These are phyloP conservation scores for Lophius piscatorius DNA, from an alignment of 2,113 vertebrate genomes.

Conservation along the genomic window DNA sequence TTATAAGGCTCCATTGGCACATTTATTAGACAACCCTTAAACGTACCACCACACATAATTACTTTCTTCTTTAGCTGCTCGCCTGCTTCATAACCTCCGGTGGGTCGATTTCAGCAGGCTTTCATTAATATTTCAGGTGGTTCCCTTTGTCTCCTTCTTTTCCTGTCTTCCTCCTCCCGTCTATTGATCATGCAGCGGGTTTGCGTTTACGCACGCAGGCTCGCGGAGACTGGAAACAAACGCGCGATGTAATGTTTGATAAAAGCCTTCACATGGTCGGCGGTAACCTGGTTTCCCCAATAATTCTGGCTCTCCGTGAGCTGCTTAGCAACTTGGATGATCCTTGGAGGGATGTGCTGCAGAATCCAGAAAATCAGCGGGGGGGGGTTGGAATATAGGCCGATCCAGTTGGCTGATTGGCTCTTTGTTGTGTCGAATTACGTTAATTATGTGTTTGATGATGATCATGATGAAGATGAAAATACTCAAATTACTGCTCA, in stretches of 20 bases:
- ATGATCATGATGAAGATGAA: no score
- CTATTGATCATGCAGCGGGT: slow-evolving; percentile 15
- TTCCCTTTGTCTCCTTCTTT: not conserved
- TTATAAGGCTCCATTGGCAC: not conserved
- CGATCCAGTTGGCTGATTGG: no score
- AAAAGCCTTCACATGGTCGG: slow-evolving; percentile 33
- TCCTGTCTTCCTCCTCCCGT: not conserved
- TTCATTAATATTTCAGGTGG: slow-evolving; percentile 16
- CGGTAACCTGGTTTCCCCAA: slow-evolving; percentile 38
- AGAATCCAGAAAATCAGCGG: slow-evolving; percentile 6
- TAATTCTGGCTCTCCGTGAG: slow-evolving; percentile 28
- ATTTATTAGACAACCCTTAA: not conserved
- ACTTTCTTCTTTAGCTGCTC: not conserved
- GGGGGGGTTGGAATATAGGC: no score
- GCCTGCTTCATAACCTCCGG: slow-evolving; percentile 5
- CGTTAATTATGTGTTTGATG: no score
- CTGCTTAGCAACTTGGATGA: slow-evolving; percentile 37
- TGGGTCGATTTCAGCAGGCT: slow-evolving; percentile 5
- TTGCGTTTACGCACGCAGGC: slow-evolving; percentile 21
- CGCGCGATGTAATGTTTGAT: slow-evolving; percentile 43
- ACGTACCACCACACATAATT: not conserved
- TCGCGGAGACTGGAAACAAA: slow-evolving; percentile 23
- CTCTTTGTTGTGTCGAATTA: no score
- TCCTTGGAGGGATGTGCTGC: slow-evolving; percentile 16
- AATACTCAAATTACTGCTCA: no score